Conservation (phyloP, 2,113 vertebrate species). For the Mesitornis unicolor region DNA sequence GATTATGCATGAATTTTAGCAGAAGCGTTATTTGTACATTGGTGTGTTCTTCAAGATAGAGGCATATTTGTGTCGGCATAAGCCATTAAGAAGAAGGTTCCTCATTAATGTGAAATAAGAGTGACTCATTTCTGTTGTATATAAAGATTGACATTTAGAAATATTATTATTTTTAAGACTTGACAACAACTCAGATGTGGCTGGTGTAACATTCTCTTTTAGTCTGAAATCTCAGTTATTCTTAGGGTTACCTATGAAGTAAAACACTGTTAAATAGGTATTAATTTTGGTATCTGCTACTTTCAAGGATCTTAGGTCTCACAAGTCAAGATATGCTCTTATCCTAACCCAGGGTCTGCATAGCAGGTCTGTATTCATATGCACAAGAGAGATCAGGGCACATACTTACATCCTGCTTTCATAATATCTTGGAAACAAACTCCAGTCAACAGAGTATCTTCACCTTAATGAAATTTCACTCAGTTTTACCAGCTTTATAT, state of each 20-base stretch:
- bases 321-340: not conserved
- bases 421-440: not conserved
- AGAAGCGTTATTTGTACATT: slow-evolving; percentile 30
- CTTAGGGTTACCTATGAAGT: not conserved
- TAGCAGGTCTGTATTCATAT: not conserved
- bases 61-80: not conserved
- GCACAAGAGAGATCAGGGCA: not conserved
- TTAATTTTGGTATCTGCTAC: not conserved
- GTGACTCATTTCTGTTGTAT: not conserved
- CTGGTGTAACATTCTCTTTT: not conserved
- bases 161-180: not conserved
- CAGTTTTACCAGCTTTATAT: not conserved
- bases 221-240: not conserved
- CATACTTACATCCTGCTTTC: not conserved
- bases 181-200: not conserved
- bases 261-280: not conserved
- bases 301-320: not conserved
- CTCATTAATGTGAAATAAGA: slow-evolving; percentile 11
- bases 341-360: not conserved
- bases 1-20: slow-evolving; percentile 70
- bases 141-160: slow-evolving; percentile 27
- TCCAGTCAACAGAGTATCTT: not conserved
- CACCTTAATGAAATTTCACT: not conserved
- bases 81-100: not conserved
- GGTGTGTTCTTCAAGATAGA: not conserved